Evolutionary conservation across 2,888 invertebrate species (phyloP), one percentile per base, ranked within the genome.

Genomic region (Diogma glabrata): DNA sequence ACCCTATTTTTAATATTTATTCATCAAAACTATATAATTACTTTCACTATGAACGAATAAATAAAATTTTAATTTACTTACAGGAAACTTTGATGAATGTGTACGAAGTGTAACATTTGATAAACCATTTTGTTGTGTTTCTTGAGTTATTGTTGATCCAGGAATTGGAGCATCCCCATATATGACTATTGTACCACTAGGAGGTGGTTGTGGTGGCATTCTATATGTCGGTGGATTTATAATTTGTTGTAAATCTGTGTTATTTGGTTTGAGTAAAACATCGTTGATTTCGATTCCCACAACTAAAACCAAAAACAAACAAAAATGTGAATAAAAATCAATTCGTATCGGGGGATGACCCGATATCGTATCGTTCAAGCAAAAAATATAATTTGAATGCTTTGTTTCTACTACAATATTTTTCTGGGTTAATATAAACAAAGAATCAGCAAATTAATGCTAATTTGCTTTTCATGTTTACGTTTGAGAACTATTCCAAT

Each of bases 71-170:
- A 26, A 26, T n/a, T n/a, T 24, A 74, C 80, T 79, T 72, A 85
- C 86, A 64, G 85, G 85, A 71, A 85, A 86, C 67, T 86, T 85
- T 59, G 78, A 82, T 59, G 85, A 85, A 67, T 86, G 85, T 23
- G 85, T 85, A 66, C 84, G 84, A 16, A 84, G 72, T 55, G 62
- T 51, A 20, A 53, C 52, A 36, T 56, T 53, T 14, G 66, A 62
- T 60, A 72, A 67, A 63, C 67, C 49, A 30, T 49, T 36, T 28
- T 54, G 47, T 36, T 71, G 65, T 47, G 67, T 65, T 14, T 65
- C 57, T 50, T 59, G 55, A 51, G 56, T 51, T 51, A 71, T 60
- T 38, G 75, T 74, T 56, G 76, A 72, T 53, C 68, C 67, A 51
- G 72, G 59, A 24, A 59, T 58, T 50, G 58, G 64, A 47, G 60